Evolutionary conservation across 2,113 vertebrate genomes (phyloP).

Genomic region (Melierax canorus): DNA sequence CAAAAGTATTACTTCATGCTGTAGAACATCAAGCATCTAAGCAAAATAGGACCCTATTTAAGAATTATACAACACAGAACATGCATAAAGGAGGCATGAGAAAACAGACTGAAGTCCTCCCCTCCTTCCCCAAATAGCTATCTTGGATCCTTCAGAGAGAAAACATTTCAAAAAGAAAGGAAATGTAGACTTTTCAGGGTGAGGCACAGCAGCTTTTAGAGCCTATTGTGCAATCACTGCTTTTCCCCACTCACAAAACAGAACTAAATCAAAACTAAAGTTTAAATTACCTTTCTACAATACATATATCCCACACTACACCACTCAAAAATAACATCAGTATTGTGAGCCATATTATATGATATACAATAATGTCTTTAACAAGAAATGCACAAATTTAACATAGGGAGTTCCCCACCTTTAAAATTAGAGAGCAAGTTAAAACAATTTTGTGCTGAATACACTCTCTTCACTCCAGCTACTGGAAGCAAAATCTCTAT

Average conservation of each 20-base stretch:
- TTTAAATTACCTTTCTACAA: not conserved
- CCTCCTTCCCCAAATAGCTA: not conserved
- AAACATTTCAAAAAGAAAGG: not conserved
- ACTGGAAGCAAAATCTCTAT: not conserved
- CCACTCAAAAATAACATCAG: not conserved
- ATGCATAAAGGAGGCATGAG: not conserved
- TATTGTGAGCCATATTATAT: not conserved
- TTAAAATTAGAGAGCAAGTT: not conserved
- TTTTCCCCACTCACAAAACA: not conserved
- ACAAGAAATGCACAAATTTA: not conserved
- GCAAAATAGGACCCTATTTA: not conserved
- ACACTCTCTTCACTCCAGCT: not conserved
- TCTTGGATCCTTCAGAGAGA: not conserved
- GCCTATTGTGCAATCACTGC: not conserved
- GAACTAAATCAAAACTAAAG: not conserved
- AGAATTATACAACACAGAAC: not conserved
- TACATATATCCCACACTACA: not conserved
- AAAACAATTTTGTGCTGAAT: not conserved
- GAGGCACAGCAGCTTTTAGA: not conserved
- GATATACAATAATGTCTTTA: not conserved
- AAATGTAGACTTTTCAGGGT: not conserved
- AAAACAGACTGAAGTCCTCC: not conserved
- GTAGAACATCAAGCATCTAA: not conserved
- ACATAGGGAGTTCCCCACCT: not conserved
- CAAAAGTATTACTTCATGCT: conserved; percentile 14